These are phyloP conservation scores for Thumatha senex DNA, from an alignment of 2,888 invertebrate genomes.

Conservation along the genomic window DNA sequence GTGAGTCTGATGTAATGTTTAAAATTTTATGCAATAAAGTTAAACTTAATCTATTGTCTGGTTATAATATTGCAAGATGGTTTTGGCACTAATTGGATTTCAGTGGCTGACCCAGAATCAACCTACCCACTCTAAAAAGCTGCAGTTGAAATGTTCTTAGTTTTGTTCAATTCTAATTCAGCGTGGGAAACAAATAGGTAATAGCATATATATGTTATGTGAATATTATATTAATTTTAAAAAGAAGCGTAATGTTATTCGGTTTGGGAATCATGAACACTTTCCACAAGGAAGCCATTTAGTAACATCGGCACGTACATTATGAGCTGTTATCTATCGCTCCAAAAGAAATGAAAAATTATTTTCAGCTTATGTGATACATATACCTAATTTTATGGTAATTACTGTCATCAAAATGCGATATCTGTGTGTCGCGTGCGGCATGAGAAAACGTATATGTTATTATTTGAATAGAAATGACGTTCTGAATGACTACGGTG, in stretches of 20 bases:
- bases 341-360: constrained; percentile 21
- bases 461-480: constrained; percentile 50
- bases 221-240: too few relatives aligned
- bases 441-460: constrained; percentile 41
- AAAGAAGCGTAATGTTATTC: background rate
- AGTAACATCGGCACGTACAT: background rate
- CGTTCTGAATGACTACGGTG: constrained; percentile 12
- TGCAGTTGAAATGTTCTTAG: too few relatives aligned
- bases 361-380: constrained; percentile 33
- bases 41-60: too few relatives aligned
- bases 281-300: background rate
- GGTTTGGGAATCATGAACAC: background rate
- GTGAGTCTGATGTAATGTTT: too few relatives aligned
- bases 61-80: too few relatives aligned
- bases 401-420: constrained; percentile 49
- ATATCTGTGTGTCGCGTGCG: constrained; percentile 40
- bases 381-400: constrained; percentile 43
- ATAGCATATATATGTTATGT: too few relatives aligned
- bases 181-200: too few relatives aligned
- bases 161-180: too few relatives aligned
- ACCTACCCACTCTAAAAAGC: too few relatives aligned
- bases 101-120: too few relatives aligned
- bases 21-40: too few relatives aligned
- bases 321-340: constrained; percentile 1
- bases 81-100: too few relatives aligned